Conservation (phyloP, 1,140 invertebrate genomes). For the Panagrolaimus sp. region DNA sequence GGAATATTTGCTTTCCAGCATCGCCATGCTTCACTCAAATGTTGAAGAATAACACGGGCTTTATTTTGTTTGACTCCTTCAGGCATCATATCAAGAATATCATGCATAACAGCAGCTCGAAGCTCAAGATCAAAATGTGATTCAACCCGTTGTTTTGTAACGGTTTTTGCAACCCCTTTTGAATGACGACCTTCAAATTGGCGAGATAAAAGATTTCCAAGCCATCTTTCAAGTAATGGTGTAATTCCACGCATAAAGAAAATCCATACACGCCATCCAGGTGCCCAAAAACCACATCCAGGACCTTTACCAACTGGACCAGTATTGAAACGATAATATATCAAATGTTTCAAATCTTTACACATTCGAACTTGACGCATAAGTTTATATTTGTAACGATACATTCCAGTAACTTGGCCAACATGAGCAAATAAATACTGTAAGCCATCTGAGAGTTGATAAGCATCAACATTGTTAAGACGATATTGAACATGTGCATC, state of each 20-base stretch:
- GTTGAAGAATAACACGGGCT: conserved; percentile 93
- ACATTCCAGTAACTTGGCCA: conserved; percentile 98
- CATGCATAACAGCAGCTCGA: conserved; percentile 79
- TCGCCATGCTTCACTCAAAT: conserved; percentile 96
- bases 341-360: conserved; percentile 97
- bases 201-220: conserved; percentile 90
- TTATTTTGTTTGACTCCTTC: conserved; percentile 99
- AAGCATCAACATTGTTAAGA: conserved; percentile 97
- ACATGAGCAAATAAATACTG: conserved; percentile 99
- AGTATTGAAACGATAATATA: conserved; percentile 99
- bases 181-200: conserved; percentile 98
- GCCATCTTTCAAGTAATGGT: conserved; percentile 90
- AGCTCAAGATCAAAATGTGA: conserved; percentile 98
- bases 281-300: conserved; percentile 97
- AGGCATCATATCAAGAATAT: conserved; percentile 99
- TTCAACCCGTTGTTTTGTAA: conserved; percentile 97
- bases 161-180: conserved; percentile 97
- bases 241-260: conserved; percentile 99
- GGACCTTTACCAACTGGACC: conserved; percentile 81
- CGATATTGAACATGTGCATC: conserved; percentile 99
- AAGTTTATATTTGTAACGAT: conserved; percentile 81
- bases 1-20: conserved; percentile 99
- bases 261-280: conserved; percentile 97
- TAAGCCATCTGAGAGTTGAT: conserved; percentile 87
- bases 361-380: conserved; percentile 99